A percentile compares a stretch with the other conserved stretches of the same genome.
Conservation (phyloP, 1,140 invertebrate species). For the Mya arenaria region DNA sequence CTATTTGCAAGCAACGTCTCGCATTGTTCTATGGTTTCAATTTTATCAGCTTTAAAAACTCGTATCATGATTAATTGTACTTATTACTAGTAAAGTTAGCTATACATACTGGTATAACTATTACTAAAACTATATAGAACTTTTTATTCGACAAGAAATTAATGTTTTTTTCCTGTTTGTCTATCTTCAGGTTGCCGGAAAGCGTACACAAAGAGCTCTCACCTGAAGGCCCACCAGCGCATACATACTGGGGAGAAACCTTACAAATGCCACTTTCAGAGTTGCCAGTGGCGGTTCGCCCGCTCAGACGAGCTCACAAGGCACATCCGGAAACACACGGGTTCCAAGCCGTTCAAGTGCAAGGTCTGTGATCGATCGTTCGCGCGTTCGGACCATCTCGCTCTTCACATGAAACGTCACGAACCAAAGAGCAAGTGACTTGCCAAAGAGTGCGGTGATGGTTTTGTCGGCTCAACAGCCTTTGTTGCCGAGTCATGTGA, state of each 20-base stretch:
- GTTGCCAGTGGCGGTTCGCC: constrained; percentile 97
- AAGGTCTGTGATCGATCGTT: constrained; percentile 90
- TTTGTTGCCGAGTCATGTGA: no score
- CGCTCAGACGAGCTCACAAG: constrained; percentile 97
- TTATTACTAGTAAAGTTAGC: no score
- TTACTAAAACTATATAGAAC: no score
- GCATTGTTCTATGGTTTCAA: no score
- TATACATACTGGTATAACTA: no score
- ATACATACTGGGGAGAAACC: constrained; percentile 89
- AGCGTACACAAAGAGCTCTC: constrained; percentile 98
- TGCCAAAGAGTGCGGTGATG: not conserved
- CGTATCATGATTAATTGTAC: no score
- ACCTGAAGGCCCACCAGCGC: constrained; percentile 96
- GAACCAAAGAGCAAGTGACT: constrained; percentile 76
- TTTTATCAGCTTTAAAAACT: no score
- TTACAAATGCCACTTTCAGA: constrained; percentile 80
- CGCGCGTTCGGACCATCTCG: constrained; percentile 86
- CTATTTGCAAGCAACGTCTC: no score
- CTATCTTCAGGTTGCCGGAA: constrained; percentile 92
- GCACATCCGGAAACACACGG: constrained; percentile 82
- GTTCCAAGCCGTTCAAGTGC: constrained; percentile 82
- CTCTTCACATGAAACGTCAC: constrained; percentile 87
- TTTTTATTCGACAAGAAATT: not conserved
- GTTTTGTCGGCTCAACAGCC: no score
- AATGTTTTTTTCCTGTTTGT: constrained; percentile 45